Percentiles rank a stretch among this genome's conserved stretches.
Conservation (phyloP, 2,113 vertebrate species). For the Hyaena hyaena region DNA sequence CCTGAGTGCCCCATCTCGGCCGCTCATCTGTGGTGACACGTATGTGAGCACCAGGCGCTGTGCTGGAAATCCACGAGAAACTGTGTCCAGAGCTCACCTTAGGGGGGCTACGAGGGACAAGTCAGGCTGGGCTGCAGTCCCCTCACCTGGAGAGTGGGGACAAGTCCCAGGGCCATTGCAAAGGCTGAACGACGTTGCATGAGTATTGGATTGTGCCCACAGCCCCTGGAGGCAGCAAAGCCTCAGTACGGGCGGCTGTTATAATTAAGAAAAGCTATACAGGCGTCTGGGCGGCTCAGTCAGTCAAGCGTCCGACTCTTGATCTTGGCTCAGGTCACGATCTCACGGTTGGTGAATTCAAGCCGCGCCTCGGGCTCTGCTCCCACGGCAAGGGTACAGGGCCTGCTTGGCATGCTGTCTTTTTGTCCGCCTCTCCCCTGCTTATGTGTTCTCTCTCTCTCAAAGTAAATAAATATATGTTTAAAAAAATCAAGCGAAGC, state of each 20-base stretch:
- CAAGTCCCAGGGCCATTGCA: background rate
- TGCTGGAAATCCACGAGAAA: fast-evolving
- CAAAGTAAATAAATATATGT: too few species aligned
- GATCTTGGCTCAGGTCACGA: too few species aligned
- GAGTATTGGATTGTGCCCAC: fast-evolving
- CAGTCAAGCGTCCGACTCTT: too few species aligned
- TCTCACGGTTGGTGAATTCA: too few species aligned
- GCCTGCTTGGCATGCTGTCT: too few species aligned
- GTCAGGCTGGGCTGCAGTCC: background rate
- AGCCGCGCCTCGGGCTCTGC: too few species aligned
- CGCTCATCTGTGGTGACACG: background rate
- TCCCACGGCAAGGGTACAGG: too few species aligned
- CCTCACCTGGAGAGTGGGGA: background rate
- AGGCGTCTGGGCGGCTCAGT: too few species aligned
- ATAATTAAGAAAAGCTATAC: background rate
- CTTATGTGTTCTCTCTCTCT: too few species aligned
- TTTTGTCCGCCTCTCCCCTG: too few species aligned
- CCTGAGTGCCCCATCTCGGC: background rate
- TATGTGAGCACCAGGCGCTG: fast-evolving
- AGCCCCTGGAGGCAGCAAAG: fast-evolving
- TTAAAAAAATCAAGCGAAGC: background rate
- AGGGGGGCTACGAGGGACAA: background rate
- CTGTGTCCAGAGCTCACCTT: fast-evolving
- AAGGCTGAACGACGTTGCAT: background rate
- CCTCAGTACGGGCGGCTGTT: background rate